phyloP scores from a whole-genome alignment of 2,888 invertebrate species.

The Melinaea menophilus region DNA sequence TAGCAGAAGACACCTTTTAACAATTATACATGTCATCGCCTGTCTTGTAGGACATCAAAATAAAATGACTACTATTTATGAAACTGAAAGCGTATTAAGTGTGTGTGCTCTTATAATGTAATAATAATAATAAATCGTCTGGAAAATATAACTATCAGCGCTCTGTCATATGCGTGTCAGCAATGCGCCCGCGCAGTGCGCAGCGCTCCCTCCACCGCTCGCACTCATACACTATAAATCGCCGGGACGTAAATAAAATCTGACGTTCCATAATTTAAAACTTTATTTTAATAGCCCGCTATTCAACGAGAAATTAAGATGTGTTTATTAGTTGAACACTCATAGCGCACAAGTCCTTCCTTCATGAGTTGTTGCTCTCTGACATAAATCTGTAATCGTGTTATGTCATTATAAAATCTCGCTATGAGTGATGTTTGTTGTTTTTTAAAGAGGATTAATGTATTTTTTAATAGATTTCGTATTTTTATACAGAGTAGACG shows the following conservation, averaged over 20 bases:
- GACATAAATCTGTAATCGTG: slow-evolving; percentile 52
- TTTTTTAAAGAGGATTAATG: neutral
- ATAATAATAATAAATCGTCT: slow-evolving; percentile 78
- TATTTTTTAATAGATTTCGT: neutral
- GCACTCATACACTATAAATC: slow-evolving; percentile 67
- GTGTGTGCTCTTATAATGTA: slow-evolving; percentile 72
- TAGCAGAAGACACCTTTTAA: slow-evolving; percentile 60
- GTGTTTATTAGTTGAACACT: slow-evolving; percentile 72
- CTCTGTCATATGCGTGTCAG: slow-evolving; percentile 68
- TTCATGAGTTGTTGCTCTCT: slow-evolving; percentile 56
- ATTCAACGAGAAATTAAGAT: slow-evolving; percentile 73
- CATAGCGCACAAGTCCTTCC: slow-evolving; percentile 68
- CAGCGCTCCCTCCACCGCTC: slow-evolving; percentile 33
- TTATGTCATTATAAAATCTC: slow-evolving; percentile 23
- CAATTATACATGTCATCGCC: slow-evolving; percentile 73
- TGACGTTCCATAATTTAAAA: slow-evolving; percentile 74
- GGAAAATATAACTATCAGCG: slow-evolving; percentile 76
- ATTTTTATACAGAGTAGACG: neutral
- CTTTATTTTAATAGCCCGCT: slow-evolving; percentile 75
- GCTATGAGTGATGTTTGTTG: neutral
- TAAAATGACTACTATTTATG: slow-evolving; percentile 76
- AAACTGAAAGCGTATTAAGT: slow-evolving; percentile 70
- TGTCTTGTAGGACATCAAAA: slow-evolving; percentile 76
- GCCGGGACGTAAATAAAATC: slow-evolving; percentile 70
- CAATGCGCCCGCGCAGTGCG: slow-evolving; percentile 38